Evolutionary conservation across 1,140 invertebrate species (phyloP), one percentile per base, ranked within the genome.

Genomic region (Lanistes nyassanus): DNA sequence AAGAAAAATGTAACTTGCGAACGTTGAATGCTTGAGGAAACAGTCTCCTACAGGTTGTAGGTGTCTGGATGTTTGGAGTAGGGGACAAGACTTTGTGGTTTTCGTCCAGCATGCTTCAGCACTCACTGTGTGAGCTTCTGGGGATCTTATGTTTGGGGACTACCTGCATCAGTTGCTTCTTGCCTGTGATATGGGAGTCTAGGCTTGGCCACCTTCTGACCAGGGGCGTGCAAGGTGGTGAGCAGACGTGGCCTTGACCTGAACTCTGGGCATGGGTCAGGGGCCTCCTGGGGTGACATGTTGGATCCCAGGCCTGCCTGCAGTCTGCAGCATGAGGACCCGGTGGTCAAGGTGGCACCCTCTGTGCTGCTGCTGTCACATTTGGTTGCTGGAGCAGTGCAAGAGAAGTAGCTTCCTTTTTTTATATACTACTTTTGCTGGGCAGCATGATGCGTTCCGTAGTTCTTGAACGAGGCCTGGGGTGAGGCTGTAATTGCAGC

Each of bases 261-360:
- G 56, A 55, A 72, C 55, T 31, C 60, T 62, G 34, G 47, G 70
- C 70, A 42, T 31, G 58, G 69, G 56, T 29, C 56, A 19, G 68
- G 53, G 73, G n/a, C 58, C 72, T 74, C 74, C 71, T 53, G 62
- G 56, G 78, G 64, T 79, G 75, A 74, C 75, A 76, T 76, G 73
- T 64, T 71, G 75, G 78, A 76, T 66, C 72, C 56, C 31, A 62
- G 70, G 70, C 70, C 70, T 72, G 70, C 70, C 31, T 23, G 70
- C 70, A 36, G 37, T 37, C 70, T 72, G 70, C 70, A 60, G 56
- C 42, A 56, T 72, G 55, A 37, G 70, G 21, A 37, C 55, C 36
- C n/a, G 9, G 37, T 72, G n/a, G 53, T 42, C 56, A 72, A 31
- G 70, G 70, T 72, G 29, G 42, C 70, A 56, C 36, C n/a, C 37